A percentile compares a stretch with the other conserved stretches of the same genome.
Conservation (phyloP, 2,797 vertebrate genomes). For the Lophius americanus region DNA sequence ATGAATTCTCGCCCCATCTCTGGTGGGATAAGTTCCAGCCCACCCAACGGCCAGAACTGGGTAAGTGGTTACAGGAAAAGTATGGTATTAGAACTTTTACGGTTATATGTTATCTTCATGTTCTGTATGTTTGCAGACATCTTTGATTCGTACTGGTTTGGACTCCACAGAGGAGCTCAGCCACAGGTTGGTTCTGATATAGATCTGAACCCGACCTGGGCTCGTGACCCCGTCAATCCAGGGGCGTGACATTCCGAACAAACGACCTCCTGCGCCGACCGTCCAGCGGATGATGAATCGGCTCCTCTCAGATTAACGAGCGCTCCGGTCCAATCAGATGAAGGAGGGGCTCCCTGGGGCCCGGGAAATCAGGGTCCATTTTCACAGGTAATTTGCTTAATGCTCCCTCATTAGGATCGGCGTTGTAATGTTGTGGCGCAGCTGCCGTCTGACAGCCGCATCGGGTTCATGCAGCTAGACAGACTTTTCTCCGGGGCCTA, state of each 20-base stretch:
- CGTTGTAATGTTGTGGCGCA: conserved; percentile 36
- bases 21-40: no score
- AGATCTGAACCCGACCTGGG: conserved; percentile 30
- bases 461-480: conserved; percentile 49
- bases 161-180: conserved; percentile 1
- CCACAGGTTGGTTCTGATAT: conserved; percentile 53
- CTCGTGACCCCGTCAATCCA: conserved; percentile 40
- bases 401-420: conserved; percentile 72
- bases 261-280: conserved; percentile 39
- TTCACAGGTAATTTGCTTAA: conserved; percentile 80
- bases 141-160: no score
- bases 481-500: conserved; percentile 53
- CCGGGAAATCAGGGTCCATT: conserved; percentile 64
- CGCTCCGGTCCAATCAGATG: conserved; percentile 50
- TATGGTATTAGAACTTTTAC: no score
- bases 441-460: conserved; percentile 27
- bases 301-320: conserved; percentile 57
- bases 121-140: no score
- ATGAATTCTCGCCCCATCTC: no score
- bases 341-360: conserved; percentile 53
- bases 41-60: no score
- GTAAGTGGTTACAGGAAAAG: no score
- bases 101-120: no score
- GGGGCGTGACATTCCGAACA: conserved; percentile 50
- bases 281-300: conserved; percentile 31